Conservation (phyloP, 2,888 invertebrate species). For the Clitarchus hookeri region DNA sequence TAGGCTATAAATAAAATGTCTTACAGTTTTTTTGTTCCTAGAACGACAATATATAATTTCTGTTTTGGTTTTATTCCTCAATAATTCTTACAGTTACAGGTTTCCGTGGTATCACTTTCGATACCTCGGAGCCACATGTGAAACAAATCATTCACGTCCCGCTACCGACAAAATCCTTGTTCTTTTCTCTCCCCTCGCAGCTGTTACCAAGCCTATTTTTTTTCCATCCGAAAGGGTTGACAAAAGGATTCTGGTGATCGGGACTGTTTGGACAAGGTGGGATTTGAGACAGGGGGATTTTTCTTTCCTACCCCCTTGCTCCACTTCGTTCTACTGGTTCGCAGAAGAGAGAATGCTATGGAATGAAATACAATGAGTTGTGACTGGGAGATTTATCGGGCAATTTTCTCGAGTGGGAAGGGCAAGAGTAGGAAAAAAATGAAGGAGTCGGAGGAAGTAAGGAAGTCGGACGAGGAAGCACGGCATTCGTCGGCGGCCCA, state of each 20-base stretch:
- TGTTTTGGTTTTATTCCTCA: neutral
- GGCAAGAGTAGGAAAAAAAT: neutral
- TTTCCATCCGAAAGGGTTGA: neutral
- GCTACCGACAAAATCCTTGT: neutral
- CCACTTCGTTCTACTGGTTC: neutral
- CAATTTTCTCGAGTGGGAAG: slow-evolving; percentile 1
- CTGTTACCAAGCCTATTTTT: slow-evolving; percentile 1
- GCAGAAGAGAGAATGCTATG: neutral
- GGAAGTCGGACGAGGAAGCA: neutral
- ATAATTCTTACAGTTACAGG: neutral
- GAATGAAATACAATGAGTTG: slow-evolving; percentile 14
- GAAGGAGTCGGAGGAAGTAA: neutral
- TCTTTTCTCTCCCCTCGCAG: neutral
- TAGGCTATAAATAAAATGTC: neutral
- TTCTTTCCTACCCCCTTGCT: neutral
- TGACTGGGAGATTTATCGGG: slow-evolving; percentile 9
- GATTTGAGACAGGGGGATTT: neutral
- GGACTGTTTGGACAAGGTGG: slow-evolving; percentile 14
- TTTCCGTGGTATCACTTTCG: neutral
- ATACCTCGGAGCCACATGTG: neutral
- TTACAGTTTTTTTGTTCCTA: neutral
- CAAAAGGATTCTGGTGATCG: neutral
- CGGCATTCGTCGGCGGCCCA: neutral
- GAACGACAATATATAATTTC: neutral
- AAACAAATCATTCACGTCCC: neutral